Base-by-base conservation (phyloP, 2,888 invertebrate species). In the Euplexia lucipara region DNA sequence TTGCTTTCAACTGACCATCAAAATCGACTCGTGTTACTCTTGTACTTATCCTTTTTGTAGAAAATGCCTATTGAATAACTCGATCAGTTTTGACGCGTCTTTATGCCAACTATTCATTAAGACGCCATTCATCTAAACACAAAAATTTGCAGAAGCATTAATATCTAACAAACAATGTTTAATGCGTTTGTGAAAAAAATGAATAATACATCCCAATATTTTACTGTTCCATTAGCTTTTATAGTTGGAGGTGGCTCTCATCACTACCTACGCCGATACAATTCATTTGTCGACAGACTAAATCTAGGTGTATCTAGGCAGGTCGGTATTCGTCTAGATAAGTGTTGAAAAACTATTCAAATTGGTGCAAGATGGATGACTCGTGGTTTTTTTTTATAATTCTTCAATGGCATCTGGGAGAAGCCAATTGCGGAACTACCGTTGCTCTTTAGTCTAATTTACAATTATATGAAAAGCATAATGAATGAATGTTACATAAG, bases 161-260 rank as follows among this genome's bases (percentile, higher is more conserved):
- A 64, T 69, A 66, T 64, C 44, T 52, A 47, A 54, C 48, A 74
- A 66, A 80, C 52, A 68, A 49, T 62, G 60, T 58, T 67, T 83
- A 77, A 83, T 80, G 65, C 69, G 70, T 79, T 82, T 75, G 68
- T 81, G 26, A 26, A 26, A 75, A 71, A 84, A 80, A 84, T 84
- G 75, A 82, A 80, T 81, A 79, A 79, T 73, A 70, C 76, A 70
- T 78, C 70, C 72, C 73, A 77, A 83, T 84, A 84, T 85, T 82
- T 85, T 82, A 85, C 84, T 75, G 72, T 83, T 83, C 83, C 85
- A 86, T 85, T 84, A 83, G 85, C 84, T 86, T 84, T 85, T 85
- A n/a, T n/a, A 83, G 82, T 78, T 80, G 76, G 80, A 77, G 82
- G 73, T 83, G 79, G 79, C 56, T 70, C 79, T 82, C 80, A 79